Evolutionary conservation across 2,888 invertebrate species (phyloP).

Genomic region (Papilio gigon): DNA sequence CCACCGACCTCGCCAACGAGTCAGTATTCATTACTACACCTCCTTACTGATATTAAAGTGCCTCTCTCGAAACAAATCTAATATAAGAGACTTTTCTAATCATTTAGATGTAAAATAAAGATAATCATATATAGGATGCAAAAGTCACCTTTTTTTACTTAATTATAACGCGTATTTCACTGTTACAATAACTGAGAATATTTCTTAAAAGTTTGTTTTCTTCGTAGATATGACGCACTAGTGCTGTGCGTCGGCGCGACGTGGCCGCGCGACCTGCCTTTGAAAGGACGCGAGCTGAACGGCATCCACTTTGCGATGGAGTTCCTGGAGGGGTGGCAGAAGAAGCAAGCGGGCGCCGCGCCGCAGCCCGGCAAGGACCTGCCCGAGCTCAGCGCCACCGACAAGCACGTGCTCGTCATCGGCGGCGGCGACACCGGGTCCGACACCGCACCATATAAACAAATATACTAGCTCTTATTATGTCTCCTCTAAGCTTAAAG

Average conservation of each 20-base stretch:
- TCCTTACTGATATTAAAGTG: too few species aligned
- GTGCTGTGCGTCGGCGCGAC: constrained; percentile 97
- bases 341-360: constrained; percentile 90
- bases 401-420: constrained; percentile 96
- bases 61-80: too few species aligned
- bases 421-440: constrained; percentile 93
- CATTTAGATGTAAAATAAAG: too few species aligned
- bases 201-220: not conserved
- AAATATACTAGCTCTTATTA: not conserved
- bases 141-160: not conserved
- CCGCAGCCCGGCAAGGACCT: constrained; percentile 62
- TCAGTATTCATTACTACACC: constrained; percentile 59
- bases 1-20: constrained; percentile 85
- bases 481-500: constrained; percentile 1
- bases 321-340: constrained; percentile 98
- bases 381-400: constrained; percentile 89
- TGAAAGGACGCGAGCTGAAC: constrained; percentile 92
- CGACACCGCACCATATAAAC: too few species aligned
- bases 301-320: constrained; percentile 99
- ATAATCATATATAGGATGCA: not conserved
- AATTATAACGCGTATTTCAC: not conserved
- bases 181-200: not conserved
- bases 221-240: constrained; percentile 89
- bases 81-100: too few species aligned
- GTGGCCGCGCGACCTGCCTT: constrained; percentile 95